A percentile compares a stretch with the other conserved stretches of the same genome.
Conservation (phyloP, 2,113 vertebrate genomes). For the Oncorhynchus clarkii region DNA sequence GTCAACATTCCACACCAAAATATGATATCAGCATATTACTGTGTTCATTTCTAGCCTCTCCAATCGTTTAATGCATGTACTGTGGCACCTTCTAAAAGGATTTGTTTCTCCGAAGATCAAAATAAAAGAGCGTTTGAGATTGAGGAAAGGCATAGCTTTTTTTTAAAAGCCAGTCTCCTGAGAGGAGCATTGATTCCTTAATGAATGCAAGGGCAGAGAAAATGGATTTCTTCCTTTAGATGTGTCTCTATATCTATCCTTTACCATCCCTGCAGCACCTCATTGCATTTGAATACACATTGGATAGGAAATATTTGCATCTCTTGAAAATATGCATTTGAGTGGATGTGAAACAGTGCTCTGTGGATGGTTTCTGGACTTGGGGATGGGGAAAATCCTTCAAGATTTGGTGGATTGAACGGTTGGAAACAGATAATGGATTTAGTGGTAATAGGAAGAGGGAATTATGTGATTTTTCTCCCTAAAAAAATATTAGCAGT, state of each 20-base stretch:
- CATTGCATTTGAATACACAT: constrained; percentile 76
- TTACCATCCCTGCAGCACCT: constrained; percentile 70
- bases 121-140: constrained; percentile 49
- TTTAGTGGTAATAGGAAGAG: constrained; percentile 25
- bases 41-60: constrained; percentile 40
- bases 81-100: constrained; percentile 49
- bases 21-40: constrained; percentile 47
- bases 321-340: constrained; percentile 80
- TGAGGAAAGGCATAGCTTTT: constrained; percentile 35
- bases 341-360: constrained; percentile 62
- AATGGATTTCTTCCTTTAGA: constrained; percentile 70
- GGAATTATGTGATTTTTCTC: constrained; percentile 54
- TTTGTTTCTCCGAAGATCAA: constrained; percentile 66
- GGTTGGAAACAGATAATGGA: constrained; percentile 34
- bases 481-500: constrained; percentile 25
- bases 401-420: constrained; percentile 37
- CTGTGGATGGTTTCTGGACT: constrained; percentile 54
- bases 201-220: constrained; percentile 73
- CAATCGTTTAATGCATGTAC: constrained; percentile 52
- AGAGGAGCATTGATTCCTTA: constrained; percentile 75
- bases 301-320: constrained; percentile 73
- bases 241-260: constrained; percentile 72
- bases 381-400: constrained; percentile 47
- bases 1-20: constrained; percentile 41
- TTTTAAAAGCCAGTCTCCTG: constrained; percentile 54